A percentile compares a stretch with the other conserved stretches of the same genome.
These are phyloP conservation scores for Vireo altiloquus DNA, from an alignment of 2,113 vertebrate species.

Conservation along the genomic window DNA sequence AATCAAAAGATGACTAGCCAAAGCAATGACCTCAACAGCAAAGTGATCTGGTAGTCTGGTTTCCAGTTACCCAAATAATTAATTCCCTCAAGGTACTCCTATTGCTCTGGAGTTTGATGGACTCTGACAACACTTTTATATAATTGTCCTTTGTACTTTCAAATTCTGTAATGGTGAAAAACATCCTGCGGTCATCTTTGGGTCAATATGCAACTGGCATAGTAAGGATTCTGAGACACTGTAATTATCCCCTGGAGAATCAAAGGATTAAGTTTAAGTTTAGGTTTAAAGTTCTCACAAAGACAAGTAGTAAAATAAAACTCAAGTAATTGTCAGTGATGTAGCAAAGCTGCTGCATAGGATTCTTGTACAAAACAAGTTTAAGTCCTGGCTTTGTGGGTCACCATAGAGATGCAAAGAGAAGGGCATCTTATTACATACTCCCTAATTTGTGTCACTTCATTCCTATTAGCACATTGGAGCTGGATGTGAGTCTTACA, in stretches of 20 bases:
- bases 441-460: not conserved
- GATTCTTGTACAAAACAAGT: not conserved
- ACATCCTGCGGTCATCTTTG: not conserved
- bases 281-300: not conserved
- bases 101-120: not conserved
- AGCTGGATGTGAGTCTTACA: not conserved
- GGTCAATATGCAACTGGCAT: not conserved
- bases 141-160: not conserved
- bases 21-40: not conserved
- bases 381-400: not conserved
- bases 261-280: not conserved
- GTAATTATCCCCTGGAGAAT: not conserved
- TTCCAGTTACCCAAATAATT: not conserved
- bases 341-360: not conserved
- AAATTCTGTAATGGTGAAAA: not conserved
- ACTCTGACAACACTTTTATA: not conserved
- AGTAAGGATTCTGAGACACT: not conserved
- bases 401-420: not conserved
- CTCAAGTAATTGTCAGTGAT: not conserved
- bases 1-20: not conserved
- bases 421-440: not conserved
- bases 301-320: slow-evolving; percentile 11
- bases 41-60: not conserved
- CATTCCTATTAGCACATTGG: not conserved
- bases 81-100: not conserved